Percentiles rank a stretch among this genome's conserved stretches.
Conservation (phyloP, 2,888 invertebrate species). For the Melipona beecheii region DNA sequence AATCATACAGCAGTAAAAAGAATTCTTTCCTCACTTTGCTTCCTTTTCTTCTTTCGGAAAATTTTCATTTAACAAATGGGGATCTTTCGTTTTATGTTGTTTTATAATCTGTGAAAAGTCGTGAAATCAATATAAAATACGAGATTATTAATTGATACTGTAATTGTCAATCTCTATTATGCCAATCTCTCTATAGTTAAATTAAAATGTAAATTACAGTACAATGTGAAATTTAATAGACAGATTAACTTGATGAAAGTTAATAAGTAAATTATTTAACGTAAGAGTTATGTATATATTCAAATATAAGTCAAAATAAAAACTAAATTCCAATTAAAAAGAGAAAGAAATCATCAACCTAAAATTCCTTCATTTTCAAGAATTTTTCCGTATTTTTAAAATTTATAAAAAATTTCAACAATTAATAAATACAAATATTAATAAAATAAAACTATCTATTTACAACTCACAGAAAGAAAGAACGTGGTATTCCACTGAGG, state of each 20-base stretch:
- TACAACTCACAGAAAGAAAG: not conserved
- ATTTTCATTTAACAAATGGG: not conserved
- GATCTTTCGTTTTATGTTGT: not conserved
- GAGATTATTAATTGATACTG: not conserved
- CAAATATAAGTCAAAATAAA: not conserved
- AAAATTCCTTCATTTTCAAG: not conserved
- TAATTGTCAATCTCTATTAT: not conserved
- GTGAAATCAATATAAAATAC: not conserved
- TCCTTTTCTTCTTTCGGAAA: too few relatives aligned
- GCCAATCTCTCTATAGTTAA: too few relatives aligned
- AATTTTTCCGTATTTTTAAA: not conserved
- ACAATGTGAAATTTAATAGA: not conserved
- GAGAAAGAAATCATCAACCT: not conserved
- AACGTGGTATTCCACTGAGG: not conserved
- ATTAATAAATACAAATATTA: not conserved
- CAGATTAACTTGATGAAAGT: not conserved
- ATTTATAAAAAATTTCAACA: not conserved
- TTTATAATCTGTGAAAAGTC: not conserved
- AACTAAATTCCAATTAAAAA: not conserved
- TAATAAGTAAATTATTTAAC: not conserved
- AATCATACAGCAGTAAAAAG: not conserved
- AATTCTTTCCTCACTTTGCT: not conserved
- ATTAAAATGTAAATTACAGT: not conserved
- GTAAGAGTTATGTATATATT: not conserved
- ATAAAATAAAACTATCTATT: not conserved